Conservation (phyloP, 1,140 invertebrate species). For the Papilio glaucus region DNA sequence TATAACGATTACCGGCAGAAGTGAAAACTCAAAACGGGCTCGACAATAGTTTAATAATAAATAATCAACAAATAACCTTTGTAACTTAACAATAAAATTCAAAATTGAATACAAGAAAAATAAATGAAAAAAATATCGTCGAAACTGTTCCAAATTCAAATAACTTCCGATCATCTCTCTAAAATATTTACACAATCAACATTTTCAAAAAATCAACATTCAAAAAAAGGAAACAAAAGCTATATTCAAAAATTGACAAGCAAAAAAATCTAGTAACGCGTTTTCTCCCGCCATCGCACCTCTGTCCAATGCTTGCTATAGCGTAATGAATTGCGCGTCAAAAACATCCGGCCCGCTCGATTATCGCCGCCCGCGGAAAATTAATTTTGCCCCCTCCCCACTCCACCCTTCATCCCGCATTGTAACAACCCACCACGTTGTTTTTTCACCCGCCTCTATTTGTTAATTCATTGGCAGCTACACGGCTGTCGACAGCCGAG, state of each 20-base stretch:
- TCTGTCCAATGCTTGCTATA: constrained; percentile 29
- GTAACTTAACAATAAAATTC: too few relatives aligned
- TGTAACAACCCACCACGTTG: constrained; percentile 11
- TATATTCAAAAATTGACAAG: neutral
- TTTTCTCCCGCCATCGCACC: neutral
- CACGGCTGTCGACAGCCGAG: constrained; percentile 22
- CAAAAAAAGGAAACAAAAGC: too few relatives aligned
- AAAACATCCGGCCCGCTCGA: constrained; percentile 27
- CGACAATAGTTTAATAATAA: too few relatives aligned
- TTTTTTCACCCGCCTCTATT: constrained; percentile 13
- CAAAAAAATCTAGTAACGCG: neutral
- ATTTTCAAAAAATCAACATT: too few relatives aligned
- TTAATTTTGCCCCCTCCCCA: constrained; percentile 36
- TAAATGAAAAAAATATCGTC: too few relatives aligned
- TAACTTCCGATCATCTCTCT: too few relatives aligned
- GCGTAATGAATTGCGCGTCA: constrained; percentile 42
- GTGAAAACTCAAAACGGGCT: too few relatives aligned
- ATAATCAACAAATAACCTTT: too few relatives aligned
- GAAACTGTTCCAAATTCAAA: too few relatives aligned
- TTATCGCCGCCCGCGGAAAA: constrained; percentile 36
- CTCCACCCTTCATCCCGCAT: constrained; percentile 8
- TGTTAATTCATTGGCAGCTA: constrained; percentile 30
- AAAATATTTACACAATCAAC: too few relatives aligned
- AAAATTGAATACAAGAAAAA: too few relatives aligned
- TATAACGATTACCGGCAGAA: too few relatives aligned